Evolutionary conservation across 2,888 invertebrate genomes (phyloP).

Genomic region (Ditula angustiorana): DNA sequence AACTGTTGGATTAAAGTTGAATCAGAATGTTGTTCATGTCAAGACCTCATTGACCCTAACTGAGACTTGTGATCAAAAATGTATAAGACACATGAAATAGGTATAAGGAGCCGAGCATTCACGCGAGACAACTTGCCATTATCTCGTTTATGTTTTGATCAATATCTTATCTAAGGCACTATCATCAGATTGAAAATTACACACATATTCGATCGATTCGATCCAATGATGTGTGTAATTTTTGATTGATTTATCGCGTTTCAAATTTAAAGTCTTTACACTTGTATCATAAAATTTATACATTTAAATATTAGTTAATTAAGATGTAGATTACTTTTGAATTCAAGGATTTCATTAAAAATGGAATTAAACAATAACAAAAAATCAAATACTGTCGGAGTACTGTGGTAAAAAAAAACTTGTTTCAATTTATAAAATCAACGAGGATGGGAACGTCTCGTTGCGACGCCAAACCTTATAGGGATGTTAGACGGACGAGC

Average conservation of each 20-base stretch:
- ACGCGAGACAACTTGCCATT: not conserved
- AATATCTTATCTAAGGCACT: not conserved
- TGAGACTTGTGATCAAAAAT: too few species aligned
- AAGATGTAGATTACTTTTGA: not conserved
- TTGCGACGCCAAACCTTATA: too few species aligned
- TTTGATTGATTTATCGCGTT: too few species aligned
- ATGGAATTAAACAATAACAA: too few species aligned
- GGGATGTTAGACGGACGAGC: too few species aligned
- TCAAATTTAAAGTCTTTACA: not conserved
- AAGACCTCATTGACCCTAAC: too few species aligned
- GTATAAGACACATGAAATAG: too few species aligned
- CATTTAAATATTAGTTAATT: not conserved
- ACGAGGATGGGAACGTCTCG: too few species aligned
- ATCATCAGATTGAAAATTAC: not conserved
- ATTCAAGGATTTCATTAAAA: not conserved
- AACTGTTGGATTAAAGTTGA: not conserved
- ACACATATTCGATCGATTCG: not conserved
- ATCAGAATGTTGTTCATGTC: not conserved
- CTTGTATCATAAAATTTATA: not conserved
- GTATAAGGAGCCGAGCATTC: not conserved
- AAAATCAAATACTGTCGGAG: too few species aligned
- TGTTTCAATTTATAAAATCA: too few species aligned
- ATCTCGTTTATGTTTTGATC: not conserved
- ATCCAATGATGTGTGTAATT: too few species aligned
- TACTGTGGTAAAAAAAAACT: too few species aligned